These are phyloP conservation scores for Hypanus sabinus DNA, from an alignment of 2,113 vertebrate genomes.

Conservation along the genomic window DNA sequence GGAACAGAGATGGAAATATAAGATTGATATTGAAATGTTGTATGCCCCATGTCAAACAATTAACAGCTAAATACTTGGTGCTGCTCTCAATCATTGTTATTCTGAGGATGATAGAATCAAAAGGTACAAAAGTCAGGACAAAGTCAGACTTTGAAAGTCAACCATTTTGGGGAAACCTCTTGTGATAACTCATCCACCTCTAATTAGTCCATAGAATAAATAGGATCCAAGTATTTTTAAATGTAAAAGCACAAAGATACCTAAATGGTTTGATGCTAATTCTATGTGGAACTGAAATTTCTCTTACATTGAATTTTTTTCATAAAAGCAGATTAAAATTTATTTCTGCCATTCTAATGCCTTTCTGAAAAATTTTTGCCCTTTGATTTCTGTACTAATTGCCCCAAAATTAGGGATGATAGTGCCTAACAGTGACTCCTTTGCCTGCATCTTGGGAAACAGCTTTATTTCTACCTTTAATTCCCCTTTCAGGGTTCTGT, in stretches of 20 bases:
- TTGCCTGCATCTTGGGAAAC: no score
- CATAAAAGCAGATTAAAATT: neutral
- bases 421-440: no score
- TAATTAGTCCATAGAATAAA: neutral
- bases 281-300: neutral
- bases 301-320: neutral
- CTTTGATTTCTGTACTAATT: neutral
- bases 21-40: neutral
- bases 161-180: neutral
- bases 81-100: neutral
- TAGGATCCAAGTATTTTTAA: neutral
- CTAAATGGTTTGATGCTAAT: neutral
- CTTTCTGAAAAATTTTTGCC: neutral
- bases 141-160: neutral
- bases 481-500: no score
- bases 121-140: neutral
- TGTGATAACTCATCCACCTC: neutral
- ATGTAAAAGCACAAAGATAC: neutral
- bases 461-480: no score
- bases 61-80: neutral
- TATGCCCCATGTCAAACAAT: neutral
- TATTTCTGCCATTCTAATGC: neutral
- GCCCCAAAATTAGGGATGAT: neutral
- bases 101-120: neutral
- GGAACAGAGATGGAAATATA: neutral